Evolutionary conservation across 2,888 invertebrate genomes (phyloP).

Genomic region (Heliconius aoede): DNA sequence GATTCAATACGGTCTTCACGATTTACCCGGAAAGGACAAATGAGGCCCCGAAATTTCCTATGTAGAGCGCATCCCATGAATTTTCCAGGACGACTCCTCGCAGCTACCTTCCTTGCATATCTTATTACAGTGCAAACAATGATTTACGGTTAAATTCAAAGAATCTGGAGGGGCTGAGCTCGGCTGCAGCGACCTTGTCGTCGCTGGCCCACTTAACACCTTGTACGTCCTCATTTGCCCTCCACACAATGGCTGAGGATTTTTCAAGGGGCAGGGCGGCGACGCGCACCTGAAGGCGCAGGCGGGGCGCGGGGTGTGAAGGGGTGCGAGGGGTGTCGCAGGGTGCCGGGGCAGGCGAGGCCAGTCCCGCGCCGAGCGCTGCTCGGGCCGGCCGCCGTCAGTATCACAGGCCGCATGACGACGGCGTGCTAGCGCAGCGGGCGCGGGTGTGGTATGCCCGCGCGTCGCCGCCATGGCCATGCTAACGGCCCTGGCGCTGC

Average conservation of each 20-base stretch:
- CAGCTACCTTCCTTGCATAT: not conserved
- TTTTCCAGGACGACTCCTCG: not conserved
- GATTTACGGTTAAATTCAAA: conserved; percentile 9
- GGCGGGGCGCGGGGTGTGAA: conserved; percentile 52
- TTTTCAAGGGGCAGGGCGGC: conserved; percentile 58
- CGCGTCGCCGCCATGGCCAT: conserved; percentile 80
- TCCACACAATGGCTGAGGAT: conserved; percentile 50
- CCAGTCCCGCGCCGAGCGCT: conserved; percentile 78
- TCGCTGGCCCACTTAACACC: conserved; percentile 59
- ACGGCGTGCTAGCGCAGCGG: conserved; percentile 80
- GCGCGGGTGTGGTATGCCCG: conserved; percentile 83
- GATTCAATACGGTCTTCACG: not conserved
- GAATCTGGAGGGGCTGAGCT: conserved; percentile 52
- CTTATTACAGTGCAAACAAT: not conserved
- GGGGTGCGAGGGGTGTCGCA: conserved; percentile 53
- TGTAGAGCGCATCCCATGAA: conserved; percentile 17
- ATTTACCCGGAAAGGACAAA: not conserved
- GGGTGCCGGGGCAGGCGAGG: conserved; percentile 58
- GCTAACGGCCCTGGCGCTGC: conserved; percentile 77
- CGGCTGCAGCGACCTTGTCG: conserved; percentile 71
- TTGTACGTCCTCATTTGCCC: conserved; percentile 42
- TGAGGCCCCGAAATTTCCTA: not conserved
- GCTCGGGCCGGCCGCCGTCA: conserved; percentile 74
- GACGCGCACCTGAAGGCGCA: conserved; percentile 67
- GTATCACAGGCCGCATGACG: conserved; percentile 73